Evolutionary conservation across 2,888 invertebrate genomes (phyloP).

Genomic region (Dolichopus griseipennis): DNA sequence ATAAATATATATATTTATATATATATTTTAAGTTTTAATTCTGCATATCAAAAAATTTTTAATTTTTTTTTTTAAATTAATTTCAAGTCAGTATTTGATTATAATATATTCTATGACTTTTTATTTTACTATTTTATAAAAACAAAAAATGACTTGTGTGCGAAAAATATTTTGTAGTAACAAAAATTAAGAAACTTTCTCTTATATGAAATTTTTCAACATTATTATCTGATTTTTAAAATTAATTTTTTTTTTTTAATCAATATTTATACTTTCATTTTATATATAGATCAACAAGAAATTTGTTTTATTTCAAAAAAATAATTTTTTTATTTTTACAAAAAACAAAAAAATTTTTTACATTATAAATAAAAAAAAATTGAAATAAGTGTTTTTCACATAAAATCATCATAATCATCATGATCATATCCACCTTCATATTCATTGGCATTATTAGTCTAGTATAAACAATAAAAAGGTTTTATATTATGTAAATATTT

Average conservation of each 20-base stretch:
- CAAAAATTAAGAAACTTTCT: neutral
- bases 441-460: conserved; percentile 57
- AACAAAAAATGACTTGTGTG: conserved; percentile 5
- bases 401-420: conserved; percentile 69
- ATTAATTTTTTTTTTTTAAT: neutral
- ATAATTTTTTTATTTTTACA: neutral
- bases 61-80: neutral
- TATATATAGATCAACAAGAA: neutral
- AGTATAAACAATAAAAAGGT: conserved; percentile 33
- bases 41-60: conserved; percentile 1
- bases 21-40: neutral
- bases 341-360: neutral
- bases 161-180: neutral
- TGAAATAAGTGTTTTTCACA: conserved; percentile 47
- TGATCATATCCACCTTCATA: conserved; percentile 60
- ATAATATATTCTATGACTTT: neutral
- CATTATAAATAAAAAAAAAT: neutral
- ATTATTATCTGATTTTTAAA: neutral
- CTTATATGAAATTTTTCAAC: neutral
- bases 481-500: neutral
- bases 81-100: neutral
- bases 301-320: neutral
- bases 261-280: too few relatives aligned
- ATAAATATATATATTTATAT: too few relatives aligned
- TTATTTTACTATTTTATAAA: neutral